Evolutionary conservation across 2,888 invertebrate species (phyloP), one percentile per base, ranked within the genome.

Genomic region (Exocentrus adspersus): DNA sequence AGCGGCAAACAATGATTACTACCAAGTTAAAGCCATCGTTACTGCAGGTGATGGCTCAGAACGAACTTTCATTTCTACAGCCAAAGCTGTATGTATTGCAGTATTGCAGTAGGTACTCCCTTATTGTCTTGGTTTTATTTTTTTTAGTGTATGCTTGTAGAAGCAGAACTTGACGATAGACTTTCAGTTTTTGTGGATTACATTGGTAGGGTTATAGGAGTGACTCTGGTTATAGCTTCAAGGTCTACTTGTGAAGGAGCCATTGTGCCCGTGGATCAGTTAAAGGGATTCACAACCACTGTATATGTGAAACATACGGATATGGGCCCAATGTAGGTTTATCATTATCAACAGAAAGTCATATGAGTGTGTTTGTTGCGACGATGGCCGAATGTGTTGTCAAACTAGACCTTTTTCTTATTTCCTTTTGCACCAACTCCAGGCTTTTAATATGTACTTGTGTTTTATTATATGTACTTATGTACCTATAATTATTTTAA

Each of bases 131-230:
- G 24, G 24, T 24, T 54, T 20, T 45, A 17, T 14, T 64, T 64
- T 64, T 76, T 82, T 72, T 69, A 90, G 90, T 92, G 92, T 80
- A 86, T 90, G 67, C 84, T 95, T 65, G 84, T 93, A 30, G 91
- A 91, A 69, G 90, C 91, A 45, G 88, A 90, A 57, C 83, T 96
- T 10, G 89, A 90, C 68, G 95, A 96, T 79, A 85, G 89, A 19
- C 83, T 97, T 16, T 92, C 91, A 75, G 84, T 94, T 16, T 93
- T 94, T 80, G 84, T 96, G 45, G 90, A 95, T 78, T 91, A 91
- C 51, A 86, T 87, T 72, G 95, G 93, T 0, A 89, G 90, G 70
- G 90, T 95, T 0, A 87, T 93, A 60, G 90, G 90, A n/a, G 85
- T 93, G 5, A 86, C 86, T 32, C 78, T 86, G 73, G 87, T 88